These are phyloP conservation scores for Orthonyx spaldingii DNA, from an alignment of 2,113 vertebrate species.

Conservation along the genomic window DNA sequence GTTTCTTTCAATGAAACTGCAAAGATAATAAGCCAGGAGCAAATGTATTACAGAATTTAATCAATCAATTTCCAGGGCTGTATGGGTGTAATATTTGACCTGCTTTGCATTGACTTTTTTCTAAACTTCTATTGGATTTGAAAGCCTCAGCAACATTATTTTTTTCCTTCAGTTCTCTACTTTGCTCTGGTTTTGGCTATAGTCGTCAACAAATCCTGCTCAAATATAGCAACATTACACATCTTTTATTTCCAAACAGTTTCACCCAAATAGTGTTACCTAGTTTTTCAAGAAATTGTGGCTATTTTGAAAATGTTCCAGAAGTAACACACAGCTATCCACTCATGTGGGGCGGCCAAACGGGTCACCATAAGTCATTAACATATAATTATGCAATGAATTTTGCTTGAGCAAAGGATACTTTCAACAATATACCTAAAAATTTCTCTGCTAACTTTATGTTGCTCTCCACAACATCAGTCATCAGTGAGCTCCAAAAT, in stretches of 20 bases:
- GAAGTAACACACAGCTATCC: not conserved
- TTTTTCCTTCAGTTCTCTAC: not conserved
- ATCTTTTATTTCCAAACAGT: not conserved
- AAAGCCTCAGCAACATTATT: not conserved
- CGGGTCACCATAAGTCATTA: not conserved
- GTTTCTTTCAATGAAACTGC: not conserved
- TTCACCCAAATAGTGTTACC: not conserved
- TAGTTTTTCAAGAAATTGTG: not conserved
- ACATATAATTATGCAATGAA: not conserved
- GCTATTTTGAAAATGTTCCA: not conserved
- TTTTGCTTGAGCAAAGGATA: not conserved
- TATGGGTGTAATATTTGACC: not conserved
- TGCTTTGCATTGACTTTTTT: not conserved
- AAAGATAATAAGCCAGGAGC: not conserved
- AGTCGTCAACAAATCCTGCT: not conserved
- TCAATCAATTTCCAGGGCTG: not conserved
- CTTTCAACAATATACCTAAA: not conserved
- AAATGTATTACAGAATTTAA: not conserved
- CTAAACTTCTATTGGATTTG: not conserved
- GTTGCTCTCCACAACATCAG: not conserved
- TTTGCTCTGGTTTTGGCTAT: not conserved
- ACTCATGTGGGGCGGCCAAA: not conserved
- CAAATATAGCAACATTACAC: not conserved
- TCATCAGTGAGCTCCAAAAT: not conserved
- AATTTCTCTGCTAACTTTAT: not conserved